These are phyloP conservation scores for Ascidia mentula DNA, from an alignment of 23 tunicate species.

Conservation along the genomic window DNA sequence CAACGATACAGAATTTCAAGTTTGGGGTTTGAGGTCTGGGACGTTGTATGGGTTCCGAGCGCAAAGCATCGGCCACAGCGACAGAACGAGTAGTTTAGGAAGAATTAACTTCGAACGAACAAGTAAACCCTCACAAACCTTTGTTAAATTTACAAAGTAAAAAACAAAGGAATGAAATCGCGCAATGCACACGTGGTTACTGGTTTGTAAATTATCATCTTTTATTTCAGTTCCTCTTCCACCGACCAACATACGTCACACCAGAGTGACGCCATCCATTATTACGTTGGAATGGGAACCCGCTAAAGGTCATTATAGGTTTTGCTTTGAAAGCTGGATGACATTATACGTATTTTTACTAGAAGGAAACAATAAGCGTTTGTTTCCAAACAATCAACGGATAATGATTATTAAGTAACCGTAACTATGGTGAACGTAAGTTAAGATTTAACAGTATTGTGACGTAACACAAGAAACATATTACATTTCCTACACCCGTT, in stretches of 20 bases:
- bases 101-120: neutral
- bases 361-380: too few relatives aligned
- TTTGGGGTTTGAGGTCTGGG: conserved; percentile 42
- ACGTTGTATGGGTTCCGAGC: conserved; percentile 37
- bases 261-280: conserved; percentile 17
- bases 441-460: too few relatives aligned
- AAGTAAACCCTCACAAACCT: neutral
- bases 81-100: conserved; percentile 31
- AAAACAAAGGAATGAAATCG: neutral
- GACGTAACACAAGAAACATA: too few relatives aligned
- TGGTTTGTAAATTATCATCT: neutral
- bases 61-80: conserved; percentile 45
- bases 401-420: too few relatives aligned
- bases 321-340: too few relatives aligned
- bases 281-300: conserved; percentile 49
- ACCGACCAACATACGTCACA: conserved; percentile 18
- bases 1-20: neutral
- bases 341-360: too few relatives aligned
- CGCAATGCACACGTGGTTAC: too few relatives aligned
- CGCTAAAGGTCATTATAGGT: conserved; percentile 70
- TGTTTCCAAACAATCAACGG: too few relatives aligned
- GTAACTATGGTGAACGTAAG: too few relatives aligned
- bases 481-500: too few relatives aligned
- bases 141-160: too few relatives aligned
- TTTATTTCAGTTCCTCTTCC: conserved; percentile 49